Conservation (phyloP, 92 coral and sea anemone genomes). For the Plumapathes pennacea region DNA sequence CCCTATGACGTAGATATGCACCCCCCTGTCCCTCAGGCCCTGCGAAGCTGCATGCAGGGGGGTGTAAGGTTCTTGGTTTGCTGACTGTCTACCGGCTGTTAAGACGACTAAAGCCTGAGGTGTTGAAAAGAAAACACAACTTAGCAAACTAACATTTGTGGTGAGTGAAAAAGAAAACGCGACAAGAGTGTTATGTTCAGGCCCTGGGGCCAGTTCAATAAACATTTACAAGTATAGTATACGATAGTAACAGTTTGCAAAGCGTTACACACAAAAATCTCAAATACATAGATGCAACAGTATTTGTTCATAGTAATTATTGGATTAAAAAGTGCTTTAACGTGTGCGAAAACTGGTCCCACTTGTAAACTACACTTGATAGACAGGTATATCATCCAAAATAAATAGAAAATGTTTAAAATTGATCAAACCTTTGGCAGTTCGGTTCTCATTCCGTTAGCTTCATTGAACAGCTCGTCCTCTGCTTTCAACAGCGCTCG, state of each 20-base stretch:
- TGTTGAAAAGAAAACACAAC: neutral
- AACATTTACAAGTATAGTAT: no score
- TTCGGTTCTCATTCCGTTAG: slow-evolving; percentile 49
- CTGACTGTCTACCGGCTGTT: slow-evolving; percentile 37
- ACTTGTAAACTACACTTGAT: no score
- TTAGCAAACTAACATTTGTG: neutral
- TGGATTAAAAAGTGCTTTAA: no score
- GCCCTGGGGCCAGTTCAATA: no score
- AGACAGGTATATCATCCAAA: no score
- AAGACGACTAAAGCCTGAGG: slow-evolving; percentile 43
- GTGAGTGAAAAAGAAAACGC: neutral
- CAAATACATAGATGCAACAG: no score
- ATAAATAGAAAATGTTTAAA: no score
- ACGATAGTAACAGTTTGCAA: no score
- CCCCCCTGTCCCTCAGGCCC: slow-evolving; percentile 36
- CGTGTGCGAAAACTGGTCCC: no score
- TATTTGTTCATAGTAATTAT: no score
- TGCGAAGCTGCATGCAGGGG: slow-evolving; percentile 48
- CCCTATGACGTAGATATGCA: slow-evolving; percentile 38
- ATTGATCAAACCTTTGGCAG: slow-evolving; percentile 51
- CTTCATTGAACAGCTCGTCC: slow-evolving; percentile 47
- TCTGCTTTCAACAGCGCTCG: slow-evolving; percentile 38
- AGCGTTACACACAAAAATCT: no score
- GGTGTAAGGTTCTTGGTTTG: slow-evolving; percentile 39
- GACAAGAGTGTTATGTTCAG: no score